Percentiles rank a stretch among this genome's conserved stretches.
These are phyloP conservation scores for Saimiri boliviensis DNA, from an alignment of 2,113 vertebrate species.

Conservation along the genomic window DNA sequence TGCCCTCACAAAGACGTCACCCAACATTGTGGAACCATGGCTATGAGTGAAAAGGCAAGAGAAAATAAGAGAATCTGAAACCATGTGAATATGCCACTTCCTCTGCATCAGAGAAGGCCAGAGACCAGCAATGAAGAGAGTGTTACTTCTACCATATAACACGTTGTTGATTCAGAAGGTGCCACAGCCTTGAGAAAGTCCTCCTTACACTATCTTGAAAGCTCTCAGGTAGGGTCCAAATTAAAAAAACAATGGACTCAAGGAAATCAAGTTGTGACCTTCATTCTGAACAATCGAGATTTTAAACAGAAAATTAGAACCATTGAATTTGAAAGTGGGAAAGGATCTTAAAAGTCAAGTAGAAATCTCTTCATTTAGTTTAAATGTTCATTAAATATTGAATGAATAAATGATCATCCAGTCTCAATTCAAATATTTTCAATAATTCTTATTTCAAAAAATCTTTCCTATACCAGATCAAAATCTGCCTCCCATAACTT, in stretches of 20 bases:
- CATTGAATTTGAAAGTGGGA: constrained; percentile 30
- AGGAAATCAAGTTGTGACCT: constrained; percentile 54
- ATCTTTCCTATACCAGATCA: not conserved
- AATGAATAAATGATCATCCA: constrained; percentile 47
- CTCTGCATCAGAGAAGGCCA: not conserved
- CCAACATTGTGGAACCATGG: not conserved
- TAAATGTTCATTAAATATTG: constrained; percentile 55
- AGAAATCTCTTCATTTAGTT: constrained; percentile 46
- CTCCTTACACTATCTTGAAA: constrained; percentile 18
- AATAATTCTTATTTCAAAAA: constrained; percentile 48
- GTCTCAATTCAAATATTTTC: constrained; percentile 50
- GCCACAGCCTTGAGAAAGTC: not conserved
- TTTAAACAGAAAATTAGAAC: constrained; percentile 58
- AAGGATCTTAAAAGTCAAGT: constrained; percentile 55
- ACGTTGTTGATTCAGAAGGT: not conserved
- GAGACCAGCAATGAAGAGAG: not conserved
- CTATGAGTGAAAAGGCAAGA: not conserved
- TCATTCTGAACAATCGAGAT: constrained; percentile 42
- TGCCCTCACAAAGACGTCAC: not conserved
- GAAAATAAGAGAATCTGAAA: not conserved
- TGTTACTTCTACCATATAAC: not conserved
- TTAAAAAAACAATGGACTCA: constrained; percentile 21
- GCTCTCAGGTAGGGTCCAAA: not conserved
- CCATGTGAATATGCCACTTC: not conserved
- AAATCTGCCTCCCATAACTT: constrained; percentile 6